phyloP scores from a whole-genome alignment of 2,797 vertebrate genomes.

The Uromys caudimaculatus region DNA sequence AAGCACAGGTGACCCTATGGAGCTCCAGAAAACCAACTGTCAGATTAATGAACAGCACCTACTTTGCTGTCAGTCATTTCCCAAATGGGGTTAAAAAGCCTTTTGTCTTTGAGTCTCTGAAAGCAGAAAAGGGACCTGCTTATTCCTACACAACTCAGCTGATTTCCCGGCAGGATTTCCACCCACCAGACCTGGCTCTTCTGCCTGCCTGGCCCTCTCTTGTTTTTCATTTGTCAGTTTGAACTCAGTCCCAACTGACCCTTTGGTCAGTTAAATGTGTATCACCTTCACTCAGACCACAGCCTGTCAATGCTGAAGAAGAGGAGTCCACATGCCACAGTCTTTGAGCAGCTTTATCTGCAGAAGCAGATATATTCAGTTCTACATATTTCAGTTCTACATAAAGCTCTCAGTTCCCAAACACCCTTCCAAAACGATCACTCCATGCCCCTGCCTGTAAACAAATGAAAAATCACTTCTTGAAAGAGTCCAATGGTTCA shows the following conservation, averaged over 20 bases:
- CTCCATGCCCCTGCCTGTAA: slow-evolving; percentile 5
- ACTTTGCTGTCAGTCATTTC: slow-evolving; percentile 26
- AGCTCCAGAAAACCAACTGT: slow-evolving; percentile 50
- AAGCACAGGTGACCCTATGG: not conserved
- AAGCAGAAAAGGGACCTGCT: slow-evolving; percentile 35
- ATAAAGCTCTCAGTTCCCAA: slow-evolving; percentile 52
- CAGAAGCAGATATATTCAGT: slow-evolving; percentile 37
- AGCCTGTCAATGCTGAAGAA: slow-evolving; percentile 42
- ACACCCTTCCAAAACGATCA: not conserved
- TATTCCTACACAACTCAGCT: not conserved
- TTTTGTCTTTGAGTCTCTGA: slow-evolving; percentile 45
- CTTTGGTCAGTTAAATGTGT: slow-evolving; percentile 1
- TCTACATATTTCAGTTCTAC: not conserved
- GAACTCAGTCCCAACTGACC: not conserved
- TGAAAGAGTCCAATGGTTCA: slow-evolving; percentile 61
- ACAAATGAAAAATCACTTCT: slow-evolving; percentile 52
- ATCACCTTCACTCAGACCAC: slow-evolving; percentile 38
- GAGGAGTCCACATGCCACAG: not conserved
- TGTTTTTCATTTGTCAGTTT: slow-evolving; percentile 12
- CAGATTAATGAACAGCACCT: not conserved
- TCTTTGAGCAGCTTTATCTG: slow-evolving; percentile 21
- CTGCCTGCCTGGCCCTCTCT: not conserved
- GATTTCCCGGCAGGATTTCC: slow-evolving; percentile 37
- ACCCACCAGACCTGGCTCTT: not conserved
- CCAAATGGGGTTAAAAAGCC: not conserved